Conservation (phyloP, 2,797 vertebrate genomes). For the Anabas testudineus region DNA sequence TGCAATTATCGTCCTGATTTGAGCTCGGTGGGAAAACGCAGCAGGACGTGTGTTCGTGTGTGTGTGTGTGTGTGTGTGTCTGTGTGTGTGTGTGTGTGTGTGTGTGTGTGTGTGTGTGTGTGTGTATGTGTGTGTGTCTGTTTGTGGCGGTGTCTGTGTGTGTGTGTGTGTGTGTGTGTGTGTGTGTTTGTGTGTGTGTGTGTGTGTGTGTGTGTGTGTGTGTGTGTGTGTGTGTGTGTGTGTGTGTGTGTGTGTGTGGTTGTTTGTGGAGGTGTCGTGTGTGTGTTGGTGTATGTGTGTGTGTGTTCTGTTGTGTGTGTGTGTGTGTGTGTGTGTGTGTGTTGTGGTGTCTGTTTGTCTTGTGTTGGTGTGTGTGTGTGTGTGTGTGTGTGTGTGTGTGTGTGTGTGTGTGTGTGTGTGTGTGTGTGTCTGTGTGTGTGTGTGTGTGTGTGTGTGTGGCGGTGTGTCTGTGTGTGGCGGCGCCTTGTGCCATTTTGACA, state of each 20-base stretch:
- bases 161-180: constrained; percentile 8
- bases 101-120: constrained; percentile 4
- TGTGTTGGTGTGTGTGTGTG: no score
- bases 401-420: no score
- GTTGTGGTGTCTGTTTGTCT: constrained; percentile 48
- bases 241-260: constrained; percentile 8
- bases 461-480: constrained; percentile 9
- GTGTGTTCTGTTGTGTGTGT: constrained; percentile 15
- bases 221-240: no score
- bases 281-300: constrained; percentile 9
- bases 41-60: constrained; percentile 35
- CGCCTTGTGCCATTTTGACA: constrained; percentile 75
- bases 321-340: constrained; percentile 8
- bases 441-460: constrained; percentile 3
- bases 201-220: constrained; percentile 8
- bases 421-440: constrained; percentile 9
- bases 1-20: constrained; percentile 73
- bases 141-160: no score
- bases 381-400: no score
- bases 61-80: constrained; percentile 12
- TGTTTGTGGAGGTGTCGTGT: constrained; percentile 1
- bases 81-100: constrained; percentile 40
- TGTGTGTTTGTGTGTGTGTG: not conserved
- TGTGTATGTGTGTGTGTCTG: constrained; percentile 10
- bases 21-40: constrained; percentile 66